Evolutionary conservation across 2,797 vertebrate species (phyloP), one percentile per base, ranked within the genome.

Genomic region (Alauda arvensis): DNA sequence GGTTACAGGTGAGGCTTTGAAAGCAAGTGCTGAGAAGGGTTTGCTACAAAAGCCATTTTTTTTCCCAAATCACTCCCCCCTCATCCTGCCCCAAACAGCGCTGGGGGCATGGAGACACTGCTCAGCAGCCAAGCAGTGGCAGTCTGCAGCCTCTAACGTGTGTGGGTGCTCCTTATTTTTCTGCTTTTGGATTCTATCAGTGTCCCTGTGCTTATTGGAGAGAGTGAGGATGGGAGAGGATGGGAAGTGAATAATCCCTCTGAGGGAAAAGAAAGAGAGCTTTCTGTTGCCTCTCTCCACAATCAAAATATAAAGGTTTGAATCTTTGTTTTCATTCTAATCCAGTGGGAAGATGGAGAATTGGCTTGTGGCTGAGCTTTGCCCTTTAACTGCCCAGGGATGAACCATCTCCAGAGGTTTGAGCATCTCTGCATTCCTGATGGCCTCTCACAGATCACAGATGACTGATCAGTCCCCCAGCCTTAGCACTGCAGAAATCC

Each of bases 51-150:
- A 28, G 29, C 23, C 0, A 0, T 19, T 75, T 77, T 43, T 43
- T 6, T 48, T 9, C 2, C 46, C 53, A 13, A 3, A 26, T n/a
- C 23, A 3, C 7, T 79, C 12, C 19, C 4, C 0, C 1, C 26
- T 67, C 46, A 8, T 11, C 29, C 49, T 39, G 34, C 34, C 56
- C 33, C 18, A 12, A 34, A 9, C 10, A 28, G 17, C 13, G 0
- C 26, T 25, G 13, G 5, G 34, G 31, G 8, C 4, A 20, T 0
- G 9, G 52, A 48, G n/a, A 10, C n/a, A 2, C 33, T 31, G 29
- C 45, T 20, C 10, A 31, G 4, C 34, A 28, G 31, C 4, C 7
- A 33, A 25, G 29, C 40, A 62, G 28, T 12, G 71, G 60, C 42
- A 40, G 12, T 1, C 29, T 23, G 56, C 1, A 60, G 28, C 40